Evolutionary conservation across 2,888 invertebrate species (phyloP).

Genomic region (Caenorhabditis macrosperma): DNA sequence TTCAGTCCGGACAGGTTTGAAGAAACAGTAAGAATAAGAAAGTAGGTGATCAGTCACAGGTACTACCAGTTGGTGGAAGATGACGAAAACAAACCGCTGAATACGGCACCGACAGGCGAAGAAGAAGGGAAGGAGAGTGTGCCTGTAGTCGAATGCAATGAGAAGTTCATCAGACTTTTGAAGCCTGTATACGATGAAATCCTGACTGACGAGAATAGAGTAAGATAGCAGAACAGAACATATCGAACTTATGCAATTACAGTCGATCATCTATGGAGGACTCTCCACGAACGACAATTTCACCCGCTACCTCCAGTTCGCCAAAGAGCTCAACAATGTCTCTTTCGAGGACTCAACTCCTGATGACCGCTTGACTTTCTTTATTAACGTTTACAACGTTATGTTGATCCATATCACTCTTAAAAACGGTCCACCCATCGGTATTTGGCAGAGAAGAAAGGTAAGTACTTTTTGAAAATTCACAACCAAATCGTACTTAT

Average conservation of each 20-base stretch:
- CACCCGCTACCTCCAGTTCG: conserved; percentile 79
- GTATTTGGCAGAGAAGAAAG: conserved; percentile 82
- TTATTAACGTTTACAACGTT: conserved; percentile 83
- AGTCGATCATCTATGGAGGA: conserved; percentile 81
- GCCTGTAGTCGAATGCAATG: conserved; percentile 80
- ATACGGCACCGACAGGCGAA: conserved; percentile 58
- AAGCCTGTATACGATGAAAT: conserved; percentile 81
- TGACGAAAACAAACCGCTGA: conserved; percentile 81
- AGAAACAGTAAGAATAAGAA: neutral
- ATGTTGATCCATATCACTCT: conserved; percentile 82
- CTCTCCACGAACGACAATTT: conserved; percentile 81
- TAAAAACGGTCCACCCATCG: conserved; percentile 81
- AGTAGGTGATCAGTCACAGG: conserved; percentile 12
- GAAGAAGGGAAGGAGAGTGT: conserved; percentile 7
- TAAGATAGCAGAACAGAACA: conserved; percentile 48
- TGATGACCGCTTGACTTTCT: conserved; percentile 81
- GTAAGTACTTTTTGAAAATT: conserved; percentile 66
- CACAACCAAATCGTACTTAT: neutral
- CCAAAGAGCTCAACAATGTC: conserved; percentile 80
- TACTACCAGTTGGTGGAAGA: conserved; percentile 79
- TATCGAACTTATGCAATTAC: conserved; percentile 9
- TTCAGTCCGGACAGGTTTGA: conserved; percentile 71
- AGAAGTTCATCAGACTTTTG: conserved; percentile 80
- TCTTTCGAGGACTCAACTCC: conserved; percentile 58
- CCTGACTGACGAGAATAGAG: conserved; percentile 80